Conservation (phyloP, 1,140 invertebrate species). For the Euschistus heros region DNA sequence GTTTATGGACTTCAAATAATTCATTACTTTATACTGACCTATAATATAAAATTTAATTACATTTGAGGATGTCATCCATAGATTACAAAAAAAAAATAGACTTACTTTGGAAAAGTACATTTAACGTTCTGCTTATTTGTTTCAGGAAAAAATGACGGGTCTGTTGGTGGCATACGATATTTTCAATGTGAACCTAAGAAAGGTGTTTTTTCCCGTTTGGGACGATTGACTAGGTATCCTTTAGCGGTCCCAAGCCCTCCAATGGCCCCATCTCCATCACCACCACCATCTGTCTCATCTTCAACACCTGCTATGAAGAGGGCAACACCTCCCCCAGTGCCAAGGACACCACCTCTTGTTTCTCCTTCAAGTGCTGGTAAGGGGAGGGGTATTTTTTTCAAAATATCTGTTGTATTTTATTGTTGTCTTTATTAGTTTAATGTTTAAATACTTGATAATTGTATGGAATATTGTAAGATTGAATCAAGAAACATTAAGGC, state of each 20-base stretch:
- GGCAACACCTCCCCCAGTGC: constrained; percentile 12
- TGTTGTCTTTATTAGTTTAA: no score
- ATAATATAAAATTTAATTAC: no score
- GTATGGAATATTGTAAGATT: no score
- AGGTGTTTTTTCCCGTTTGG: constrained; percentile 86
- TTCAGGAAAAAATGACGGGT: constrained; percentile 92
- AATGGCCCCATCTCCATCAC: constrained; percentile 1
- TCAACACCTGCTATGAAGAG: constrained; percentile 16
- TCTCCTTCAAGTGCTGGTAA: constrained; percentile 12
- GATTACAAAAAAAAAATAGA: no score
- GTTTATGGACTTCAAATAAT: no score
- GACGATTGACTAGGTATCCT: constrained; percentile 68
- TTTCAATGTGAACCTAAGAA: constrained; percentile 89
- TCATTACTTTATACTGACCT: no score
- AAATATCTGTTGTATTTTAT: no score
- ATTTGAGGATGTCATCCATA: no score
- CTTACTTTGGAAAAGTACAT: no score
- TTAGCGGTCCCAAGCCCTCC: constrained; percentile 33
- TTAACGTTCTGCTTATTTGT: constrained; percentile 29
- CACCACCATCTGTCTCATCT: constrained; percentile 8
- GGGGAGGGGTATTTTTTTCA: no score
- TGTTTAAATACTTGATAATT: no score
- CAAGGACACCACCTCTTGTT: constrained; percentile 15
- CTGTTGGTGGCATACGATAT: constrained; percentile 80
- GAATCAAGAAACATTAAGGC: no score